phyloP scores from a whole-genome alignment of 2,113 vertebrate genomes.

The Anser cygnoides region DNA sequence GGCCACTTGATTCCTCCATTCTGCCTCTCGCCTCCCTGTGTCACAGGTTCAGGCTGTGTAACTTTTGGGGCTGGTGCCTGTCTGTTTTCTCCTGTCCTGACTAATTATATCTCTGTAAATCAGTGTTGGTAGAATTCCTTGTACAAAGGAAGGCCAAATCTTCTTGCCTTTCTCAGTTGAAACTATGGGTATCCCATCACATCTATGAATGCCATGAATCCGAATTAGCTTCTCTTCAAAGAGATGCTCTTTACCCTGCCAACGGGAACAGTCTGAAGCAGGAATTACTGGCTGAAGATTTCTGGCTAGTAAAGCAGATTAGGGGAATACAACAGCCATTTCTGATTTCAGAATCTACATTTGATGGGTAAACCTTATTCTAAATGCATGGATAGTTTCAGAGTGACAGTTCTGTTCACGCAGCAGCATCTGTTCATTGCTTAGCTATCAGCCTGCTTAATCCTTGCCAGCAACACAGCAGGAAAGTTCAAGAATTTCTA shows the following conservation, averaged over 20 bases:
- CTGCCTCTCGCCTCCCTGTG: background rate
- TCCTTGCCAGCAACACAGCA: background rate
- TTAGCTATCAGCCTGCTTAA: background rate
- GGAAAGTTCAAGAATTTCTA: background rate
- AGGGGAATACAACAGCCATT: background rate
- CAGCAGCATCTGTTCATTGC: conserved; percentile 1
- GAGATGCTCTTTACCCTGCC: background rate
- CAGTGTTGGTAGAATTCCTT: background rate
- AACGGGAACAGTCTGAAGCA: background rate
- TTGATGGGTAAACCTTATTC: background rate
- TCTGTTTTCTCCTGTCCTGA: background rate
- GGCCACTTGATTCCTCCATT: background rate
- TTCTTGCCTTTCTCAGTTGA: background rate
- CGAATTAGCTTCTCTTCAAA: background rate
- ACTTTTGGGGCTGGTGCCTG: background rate
- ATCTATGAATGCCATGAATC: background rate
- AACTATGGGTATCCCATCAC: background rate
- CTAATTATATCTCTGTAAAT: background rate
- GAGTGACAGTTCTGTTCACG: background rate
- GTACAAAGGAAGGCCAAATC: background rate
- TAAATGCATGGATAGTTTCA: background rate
- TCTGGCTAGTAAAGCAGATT: background rate
- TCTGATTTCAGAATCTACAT: background rate
- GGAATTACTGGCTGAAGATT: background rate
- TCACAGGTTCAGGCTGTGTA: background rate